Evolutionary conservation across 2,888 invertebrate genomes (phyloP).

Genomic region (Globia sparganii): DNA sequence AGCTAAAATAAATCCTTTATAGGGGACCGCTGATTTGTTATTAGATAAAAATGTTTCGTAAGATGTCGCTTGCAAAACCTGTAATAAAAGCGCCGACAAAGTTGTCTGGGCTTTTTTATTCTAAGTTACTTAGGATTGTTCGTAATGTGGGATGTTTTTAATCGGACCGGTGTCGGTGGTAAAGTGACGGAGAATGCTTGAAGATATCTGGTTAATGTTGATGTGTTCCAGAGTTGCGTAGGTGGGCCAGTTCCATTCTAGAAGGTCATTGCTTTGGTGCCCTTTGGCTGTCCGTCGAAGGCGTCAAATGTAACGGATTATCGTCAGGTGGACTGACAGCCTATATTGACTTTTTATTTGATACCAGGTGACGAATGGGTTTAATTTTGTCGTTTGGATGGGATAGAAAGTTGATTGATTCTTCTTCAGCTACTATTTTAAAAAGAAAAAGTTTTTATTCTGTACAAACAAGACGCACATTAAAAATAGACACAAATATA

Average conservation of each 20-base stretch:
- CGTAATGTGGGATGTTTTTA: constrained; percentile 59
- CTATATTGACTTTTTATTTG: constrained; percentile 51
- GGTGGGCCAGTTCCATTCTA: constrained; percentile 59
- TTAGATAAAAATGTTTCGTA: constrained; percentile 68
- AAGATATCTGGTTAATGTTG: constrained; percentile 51
- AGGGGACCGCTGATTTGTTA: constrained; percentile 68
- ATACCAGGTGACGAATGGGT: constrained; percentile 25
- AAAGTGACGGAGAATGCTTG: constrained; percentile 47
- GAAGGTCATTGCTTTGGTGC: constrained; percentile 61
- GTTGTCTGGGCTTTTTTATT: constrained; percentile 51
- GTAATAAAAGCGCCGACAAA: constrained; percentile 67
- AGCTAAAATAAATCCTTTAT: constrained; percentile 68
- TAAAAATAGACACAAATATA: background rate
- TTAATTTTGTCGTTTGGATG: background rate
- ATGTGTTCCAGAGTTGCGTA: constrained; percentile 56
- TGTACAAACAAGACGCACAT: background rate
- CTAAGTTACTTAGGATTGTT: constrained; percentile 52
- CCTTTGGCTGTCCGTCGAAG: constrained; percentile 45
- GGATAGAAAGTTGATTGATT: constrained; percentile 1
- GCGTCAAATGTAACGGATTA: constrained; percentile 63
- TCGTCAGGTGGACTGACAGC: constrained; percentile 51
- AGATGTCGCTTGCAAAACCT: constrained; percentile 64
- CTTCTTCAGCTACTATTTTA: background rate
- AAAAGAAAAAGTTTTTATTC: background rate
- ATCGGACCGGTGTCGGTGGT: constrained; percentile 53